Evolutionary conservation across 1,140 invertebrate genomes (phyloP), one percentile per base, ranked within the genome.

Genomic region (Chymomyza costata): DNA sequence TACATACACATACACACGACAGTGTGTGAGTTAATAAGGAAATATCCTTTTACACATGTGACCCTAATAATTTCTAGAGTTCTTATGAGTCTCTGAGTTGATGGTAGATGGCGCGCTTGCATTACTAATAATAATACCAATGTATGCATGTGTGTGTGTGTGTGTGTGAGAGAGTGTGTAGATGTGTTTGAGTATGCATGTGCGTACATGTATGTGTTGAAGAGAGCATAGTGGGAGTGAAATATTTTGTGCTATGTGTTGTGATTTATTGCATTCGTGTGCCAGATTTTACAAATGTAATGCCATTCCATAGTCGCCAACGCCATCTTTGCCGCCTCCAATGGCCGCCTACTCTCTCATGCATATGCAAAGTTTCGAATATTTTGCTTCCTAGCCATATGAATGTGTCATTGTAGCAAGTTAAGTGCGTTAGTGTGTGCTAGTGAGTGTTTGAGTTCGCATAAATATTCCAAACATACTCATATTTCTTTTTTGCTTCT

Each of bases 211-310:
- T 43, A 31, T 56, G 60, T 62, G 32, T 43, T n/a, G n/a, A n/a
- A n/a, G n/a, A n/a, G n/a, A n/a, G n/a, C n/a, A n/a, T n/a, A n/a
- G n/a, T 53, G 59, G 43, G 60, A 50, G 59, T 5, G 10, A 28
- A 6, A 28, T 48, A 63, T 63, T 65, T 65, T 65, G 58, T 69
- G 63, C 50, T 68, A n/a, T n/a, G 48, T 73, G 66, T 76, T 78
- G 56, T 82, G 76, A 82, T 82, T 82, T 82, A 82, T 82, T 68
- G 76, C 76, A 78, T 82, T 78, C 66, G 63, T 82, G 78, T 82
- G 76, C 76, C 76, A 82, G 76, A 82, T 82, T 82, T 82, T 76
- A 82, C 69, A 71, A 76, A 82, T 67, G 76, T 76, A 63, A 82
- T 82, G 61, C 74, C 74, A 65, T 64, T 53, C 62, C 65, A 60